phyloP scores from a whole-genome alignment of 2,797 vertebrate genomes.

The Hippoglossus hippoglossus region DNA sequence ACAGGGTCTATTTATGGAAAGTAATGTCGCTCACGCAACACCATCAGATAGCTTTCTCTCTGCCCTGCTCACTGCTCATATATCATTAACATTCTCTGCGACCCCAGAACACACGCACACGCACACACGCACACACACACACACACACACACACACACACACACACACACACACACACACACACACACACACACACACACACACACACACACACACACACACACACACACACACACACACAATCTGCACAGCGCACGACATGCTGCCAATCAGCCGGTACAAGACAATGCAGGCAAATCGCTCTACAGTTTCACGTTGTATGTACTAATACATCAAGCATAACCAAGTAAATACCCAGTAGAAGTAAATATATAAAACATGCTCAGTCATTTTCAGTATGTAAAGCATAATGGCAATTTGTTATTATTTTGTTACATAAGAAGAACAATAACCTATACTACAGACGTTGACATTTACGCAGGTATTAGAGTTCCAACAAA shows the following conservation, averaged over 20 bases:
- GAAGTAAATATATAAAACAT: conserved; percentile 11
- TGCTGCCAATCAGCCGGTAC: conserved; percentile 58
- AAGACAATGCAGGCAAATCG: conserved; percentile 39
- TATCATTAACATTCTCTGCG: conserved; percentile 82
- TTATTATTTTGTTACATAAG: not conserved
- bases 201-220: not conserved
- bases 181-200: conserved; percentile 17
- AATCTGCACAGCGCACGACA: conserved; percentile 28
- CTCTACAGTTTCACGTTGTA: conserved; percentile 27
- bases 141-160: conserved; percentile 10
- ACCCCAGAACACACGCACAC: conserved; percentile 48
- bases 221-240: conserved; percentile 10
- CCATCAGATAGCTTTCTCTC: conserved; percentile 81
- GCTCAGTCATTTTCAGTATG: conserved; percentile 1
- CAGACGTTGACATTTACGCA: not conserved
- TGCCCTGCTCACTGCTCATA: conserved; percentile 79
- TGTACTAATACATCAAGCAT: conserved; percentile 22
- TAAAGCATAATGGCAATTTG: not conserved
- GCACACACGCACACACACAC: conserved; percentile 14
- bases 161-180: not conserved
- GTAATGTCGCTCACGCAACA: conserved; percentile 85
- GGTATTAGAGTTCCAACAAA: no score
- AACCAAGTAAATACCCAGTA: not conserved
- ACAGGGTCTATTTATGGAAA: conserved; percentile 83
- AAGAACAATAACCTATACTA: not conserved